Percentiles rank a stretch among this genome's conserved stretches.
Conservation (phyloP, 2,797 vertebrate genomes). For the Delichon dasypus region DNA sequence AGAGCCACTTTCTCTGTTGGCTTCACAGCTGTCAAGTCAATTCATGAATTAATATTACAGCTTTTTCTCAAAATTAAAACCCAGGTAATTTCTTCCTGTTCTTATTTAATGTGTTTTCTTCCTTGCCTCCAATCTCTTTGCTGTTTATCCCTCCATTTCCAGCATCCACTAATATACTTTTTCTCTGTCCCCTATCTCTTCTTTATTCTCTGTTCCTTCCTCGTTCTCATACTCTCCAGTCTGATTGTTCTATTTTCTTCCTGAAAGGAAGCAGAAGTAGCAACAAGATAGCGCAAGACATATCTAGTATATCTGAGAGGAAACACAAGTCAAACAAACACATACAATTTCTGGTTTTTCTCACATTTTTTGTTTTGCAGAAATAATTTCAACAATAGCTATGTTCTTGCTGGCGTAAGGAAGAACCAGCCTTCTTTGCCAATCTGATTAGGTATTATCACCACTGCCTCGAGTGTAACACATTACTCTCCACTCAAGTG, state of each 20-base stretch:
- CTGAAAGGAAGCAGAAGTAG: slow-evolving; percentile 37
- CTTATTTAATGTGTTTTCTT: neutral
- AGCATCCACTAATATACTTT: neutral
- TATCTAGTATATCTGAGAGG: neutral
- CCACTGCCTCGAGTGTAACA: neutral
- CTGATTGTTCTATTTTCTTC: neutral
- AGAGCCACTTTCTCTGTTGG: neutral
- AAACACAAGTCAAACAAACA: neutral
- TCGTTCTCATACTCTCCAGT: neutral
- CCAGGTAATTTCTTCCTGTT: neutral
- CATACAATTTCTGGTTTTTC: neutral
- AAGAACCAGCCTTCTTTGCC: neutral
- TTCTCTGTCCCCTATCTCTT: neutral
- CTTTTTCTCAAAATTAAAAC: neutral
- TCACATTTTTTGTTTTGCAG: neutral
- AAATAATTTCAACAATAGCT: neutral
- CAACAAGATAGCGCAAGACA: neutral
- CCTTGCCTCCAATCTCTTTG: neutral
- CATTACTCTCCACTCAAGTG: neutral
- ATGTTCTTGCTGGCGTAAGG: neutral
- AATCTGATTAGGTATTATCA: neutral
- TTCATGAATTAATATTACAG: neutral
- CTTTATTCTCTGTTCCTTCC: neutral
- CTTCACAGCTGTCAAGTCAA: neutral
- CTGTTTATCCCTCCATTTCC: neutral